Conservation (phyloP, 1,140 invertebrate species). For the Leptinotarsa lineolata region DNA sequence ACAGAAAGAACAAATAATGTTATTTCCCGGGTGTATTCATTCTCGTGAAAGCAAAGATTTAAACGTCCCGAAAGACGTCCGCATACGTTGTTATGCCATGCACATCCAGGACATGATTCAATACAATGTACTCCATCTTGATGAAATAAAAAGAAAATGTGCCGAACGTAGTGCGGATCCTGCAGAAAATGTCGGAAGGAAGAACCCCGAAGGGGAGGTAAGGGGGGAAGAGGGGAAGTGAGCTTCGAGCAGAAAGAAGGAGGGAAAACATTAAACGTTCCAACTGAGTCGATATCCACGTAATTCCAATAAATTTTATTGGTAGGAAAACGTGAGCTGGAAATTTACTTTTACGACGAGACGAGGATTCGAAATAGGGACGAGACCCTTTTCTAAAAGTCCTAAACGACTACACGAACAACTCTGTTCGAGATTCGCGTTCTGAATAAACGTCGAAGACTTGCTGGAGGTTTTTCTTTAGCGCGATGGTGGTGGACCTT, state of each 20-base stretch:
- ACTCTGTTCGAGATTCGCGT: slow-evolving; percentile 26
- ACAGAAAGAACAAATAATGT: slow-evolving; percentile 4
- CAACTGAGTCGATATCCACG: slow-evolving; percentile 46
- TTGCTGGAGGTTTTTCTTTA: neutral
- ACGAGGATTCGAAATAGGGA: slow-evolving; percentile 37
- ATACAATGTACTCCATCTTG: slow-evolving; percentile 22
- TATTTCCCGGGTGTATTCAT: neutral
- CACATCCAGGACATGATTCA: slow-evolving; percentile 21
- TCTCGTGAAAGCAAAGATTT: neutral
- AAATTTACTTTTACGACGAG: slow-evolving; percentile 49
- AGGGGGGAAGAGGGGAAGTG: neutral
- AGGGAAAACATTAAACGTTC: slow-evolving; percentile 29
- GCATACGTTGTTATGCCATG: slow-evolving; percentile 2
- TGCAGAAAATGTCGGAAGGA: slow-evolving; percentile 9
- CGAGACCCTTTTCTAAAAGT: slow-evolving; percentile 28
- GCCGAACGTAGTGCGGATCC: slow-evolving; percentile 9
- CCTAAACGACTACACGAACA: slow-evolving; percentile 31
- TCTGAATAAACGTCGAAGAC: slow-evolving; percentile 19
- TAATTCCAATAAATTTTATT: slow-evolving; percentile 53
- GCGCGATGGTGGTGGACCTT: neutral
- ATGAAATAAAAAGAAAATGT: slow-evolving; percentile 23
- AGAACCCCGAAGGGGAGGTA: neutral
- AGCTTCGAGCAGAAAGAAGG: neutral
- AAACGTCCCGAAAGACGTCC: slow-evolving; percentile 2
- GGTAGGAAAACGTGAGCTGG: slow-evolving; percentile 45